These are phyloP conservation scores for Phortica variegata DNA, from an alignment of 1,140 invertebrate genomes.

Conservation along the genomic window DNA sequence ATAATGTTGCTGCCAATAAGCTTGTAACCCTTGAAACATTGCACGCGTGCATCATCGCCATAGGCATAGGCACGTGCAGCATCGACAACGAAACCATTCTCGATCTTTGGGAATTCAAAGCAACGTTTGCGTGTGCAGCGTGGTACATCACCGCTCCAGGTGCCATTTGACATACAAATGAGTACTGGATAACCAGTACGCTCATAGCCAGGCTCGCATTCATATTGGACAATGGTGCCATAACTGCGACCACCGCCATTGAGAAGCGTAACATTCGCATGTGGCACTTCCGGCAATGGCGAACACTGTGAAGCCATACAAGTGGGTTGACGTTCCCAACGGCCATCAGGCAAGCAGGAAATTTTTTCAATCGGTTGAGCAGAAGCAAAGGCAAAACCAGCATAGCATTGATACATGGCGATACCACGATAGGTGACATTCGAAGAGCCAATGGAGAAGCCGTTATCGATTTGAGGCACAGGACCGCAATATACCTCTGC, in stretches of 20 bases:
- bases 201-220: conserved; percentile 91
- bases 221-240: conserved; percentile 91
- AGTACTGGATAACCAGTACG: conserved; percentile 85
- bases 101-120: conserved; percentile 77
- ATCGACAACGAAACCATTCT: conserved; percentile 83
- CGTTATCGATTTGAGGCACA: conserved; percentile 96
- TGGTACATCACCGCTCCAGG: conserved; percentile 91
- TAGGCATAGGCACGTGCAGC: conserved; percentile 74
- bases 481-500: conserved; percentile 94
- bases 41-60: conserved; percentile 88
- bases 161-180: conserved; percentile 93
- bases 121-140: conserved; percentile 84
- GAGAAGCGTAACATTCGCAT: conserved; percentile 84
- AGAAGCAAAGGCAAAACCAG: conserved; percentile 91
- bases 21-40: conserved; percentile 88
- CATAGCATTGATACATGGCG: conserved; percentile 95
- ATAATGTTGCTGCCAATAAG: conserved; percentile 83
- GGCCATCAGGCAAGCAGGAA: conserved; percentile 81
- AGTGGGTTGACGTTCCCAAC: conserved; percentile 88
- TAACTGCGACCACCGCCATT: conserved; percentile 93
- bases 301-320: conserved; percentile 92
- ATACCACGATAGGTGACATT: conserved; percentile 92
- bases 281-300: conserved; percentile 81
- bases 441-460: conserved; percentile 91
- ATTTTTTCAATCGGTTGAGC: conserved; percentile 86